Evolutionary conservation across 2,888 invertebrate species (phyloP), one percentile per base, ranked within the genome.

Genomic region (Elmis aenea): DNA sequence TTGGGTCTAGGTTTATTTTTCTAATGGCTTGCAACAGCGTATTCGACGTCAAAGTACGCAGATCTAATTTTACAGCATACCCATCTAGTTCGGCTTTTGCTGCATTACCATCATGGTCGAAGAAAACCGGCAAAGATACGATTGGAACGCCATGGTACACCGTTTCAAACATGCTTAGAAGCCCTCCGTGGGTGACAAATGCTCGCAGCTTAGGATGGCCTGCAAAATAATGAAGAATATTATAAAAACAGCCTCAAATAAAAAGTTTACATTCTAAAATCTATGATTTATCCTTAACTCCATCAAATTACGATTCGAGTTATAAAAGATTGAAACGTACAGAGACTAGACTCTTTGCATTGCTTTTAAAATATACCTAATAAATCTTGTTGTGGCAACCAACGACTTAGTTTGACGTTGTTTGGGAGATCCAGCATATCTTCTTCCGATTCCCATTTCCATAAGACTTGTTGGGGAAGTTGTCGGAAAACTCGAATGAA

Each of bases 41-140:
- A 8, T 82, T 81, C 0, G 81, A 74, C 0, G 83, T 82, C 5
- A 88, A 59, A 3, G 76, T 71, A 31, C 77, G 74, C n/a, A 88
- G 69, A 48, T 86, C 79, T 41, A 88, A 68, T 57, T 83, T 82
- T 6, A 85, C 71, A 0, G 86, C 87, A 63, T 87, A 88, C 0
- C 87, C 87, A 55, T 85, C 84, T 2, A 74, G 60, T 68, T 82
- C 84, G 0, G 87, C 86, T 68, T 88, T 88, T 0, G 85, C 85
- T 0, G 87, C 84, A 61, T 88, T 88, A 1, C 84, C 80, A 55
- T 88, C 87, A 64, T 88, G 88, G 61, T 88, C 88, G 58, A 87
- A 87, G 64, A 87, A 88, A 0, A 88, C 86, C 0, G 88, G 88
- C 55, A 88, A 77, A 1, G 82, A 79, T 12, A 88, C 81, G 1